Percentiles rank a stretch among this genome's conserved stretches.
These are phyloP conservation scores for Nycticorax nycticorax DNA, from an alignment of 2,113 vertebrate genomes.

Conservation along the genomic window DNA sequence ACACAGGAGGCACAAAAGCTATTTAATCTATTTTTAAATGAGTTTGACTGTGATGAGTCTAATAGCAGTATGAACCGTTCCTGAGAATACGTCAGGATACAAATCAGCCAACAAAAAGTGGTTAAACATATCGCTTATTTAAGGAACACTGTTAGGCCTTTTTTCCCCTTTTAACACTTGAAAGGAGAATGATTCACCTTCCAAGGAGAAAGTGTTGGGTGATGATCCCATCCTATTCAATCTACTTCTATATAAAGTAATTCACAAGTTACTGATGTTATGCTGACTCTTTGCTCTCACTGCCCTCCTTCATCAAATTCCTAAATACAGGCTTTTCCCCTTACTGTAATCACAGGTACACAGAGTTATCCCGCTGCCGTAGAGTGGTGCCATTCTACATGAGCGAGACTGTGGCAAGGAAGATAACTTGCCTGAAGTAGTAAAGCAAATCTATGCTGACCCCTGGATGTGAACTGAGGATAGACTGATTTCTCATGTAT, in stretches of 20 bases:
- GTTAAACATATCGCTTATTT: not conserved
- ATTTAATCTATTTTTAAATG: not conserved
- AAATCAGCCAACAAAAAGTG: not conserved
- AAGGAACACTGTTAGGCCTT: not conserved
- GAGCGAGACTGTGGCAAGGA: not conserved
- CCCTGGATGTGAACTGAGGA: not conserved
- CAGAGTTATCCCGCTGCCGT: not conserved
- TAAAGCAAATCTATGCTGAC: not conserved
- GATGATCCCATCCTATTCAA: not conserved
- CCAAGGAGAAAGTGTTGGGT: not conserved
- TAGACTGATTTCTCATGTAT: not conserved
- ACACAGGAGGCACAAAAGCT: not conserved
- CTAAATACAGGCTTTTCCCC: not conserved
- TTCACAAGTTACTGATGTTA: accelerated
- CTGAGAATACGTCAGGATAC: not conserved
- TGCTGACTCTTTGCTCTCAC: not conserved
- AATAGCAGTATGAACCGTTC: not conserved
- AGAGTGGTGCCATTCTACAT: not conserved
- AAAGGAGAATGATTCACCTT: not conserved
- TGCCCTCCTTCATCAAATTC: not conserved
- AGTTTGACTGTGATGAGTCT: not conserved
- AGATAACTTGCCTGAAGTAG: not conserved
- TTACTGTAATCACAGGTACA: not conserved
- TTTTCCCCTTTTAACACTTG: not conserved
- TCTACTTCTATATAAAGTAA: not conserved